Evolutionary conservation across 2,113 vertebrate species (phyloP).

Genomic region (Phoenicopterus ruber): DNA sequence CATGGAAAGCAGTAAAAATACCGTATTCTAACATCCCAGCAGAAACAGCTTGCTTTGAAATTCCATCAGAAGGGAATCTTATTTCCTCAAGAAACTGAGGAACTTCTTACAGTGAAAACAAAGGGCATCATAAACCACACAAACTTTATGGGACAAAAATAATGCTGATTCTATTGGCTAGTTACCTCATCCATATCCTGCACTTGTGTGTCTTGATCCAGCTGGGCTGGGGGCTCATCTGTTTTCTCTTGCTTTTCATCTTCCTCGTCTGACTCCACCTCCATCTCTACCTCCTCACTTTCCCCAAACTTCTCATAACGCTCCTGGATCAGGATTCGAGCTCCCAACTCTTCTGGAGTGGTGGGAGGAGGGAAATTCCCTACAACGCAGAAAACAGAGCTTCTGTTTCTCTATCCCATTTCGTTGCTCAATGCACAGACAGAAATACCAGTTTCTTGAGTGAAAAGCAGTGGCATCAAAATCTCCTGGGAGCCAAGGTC

Average conservation of each 20-base stretch:
- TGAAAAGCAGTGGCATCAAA: not conserved
- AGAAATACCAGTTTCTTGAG: not conserved
- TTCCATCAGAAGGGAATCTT: not conserved
- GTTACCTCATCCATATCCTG: constrained; percentile 98
- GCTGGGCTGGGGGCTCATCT: constrained; percentile 80
- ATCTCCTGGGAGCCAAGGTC: not conserved
- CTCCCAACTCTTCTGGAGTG: constrained; percentile 94
- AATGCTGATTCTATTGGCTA: not conserved
- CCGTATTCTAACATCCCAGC: not conserved
- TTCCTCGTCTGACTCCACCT: constrained; percentile 97
- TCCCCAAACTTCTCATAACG: constrained; percentile 98
- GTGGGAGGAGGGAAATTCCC: constrained; percentile 98
- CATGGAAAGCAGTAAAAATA: not conserved
- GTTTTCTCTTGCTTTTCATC: constrained; percentile 82
- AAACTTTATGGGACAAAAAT: not conserved
- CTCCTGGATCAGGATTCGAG: constrained; percentile 96
- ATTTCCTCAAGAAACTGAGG: not conserved
- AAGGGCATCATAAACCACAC: not conserved
- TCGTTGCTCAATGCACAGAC: not conserved
- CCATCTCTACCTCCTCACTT: constrained; percentile 99
- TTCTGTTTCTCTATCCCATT: not conserved
- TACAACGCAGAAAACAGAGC: constrained; percentile 35
- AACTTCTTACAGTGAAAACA: not conserved
- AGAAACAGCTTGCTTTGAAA: not conserved
- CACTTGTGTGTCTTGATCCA: constrained; percentile 96